Evolutionary conservation across 2,888 invertebrate genomes (phyloP).

Genomic region (Autographa gamma): DNA sequence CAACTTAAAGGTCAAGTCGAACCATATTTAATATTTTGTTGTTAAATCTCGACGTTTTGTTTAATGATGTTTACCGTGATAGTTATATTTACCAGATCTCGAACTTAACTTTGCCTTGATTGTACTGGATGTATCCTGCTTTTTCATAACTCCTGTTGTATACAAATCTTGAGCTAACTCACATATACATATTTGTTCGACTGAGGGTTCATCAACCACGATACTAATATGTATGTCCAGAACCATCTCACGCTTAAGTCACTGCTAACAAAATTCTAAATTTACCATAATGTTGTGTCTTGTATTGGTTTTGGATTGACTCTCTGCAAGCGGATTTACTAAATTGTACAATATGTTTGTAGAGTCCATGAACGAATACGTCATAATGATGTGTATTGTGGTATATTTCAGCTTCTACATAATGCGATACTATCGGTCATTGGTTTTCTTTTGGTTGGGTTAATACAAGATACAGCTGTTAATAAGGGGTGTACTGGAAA

Average conservation of each 20-base stretch:
- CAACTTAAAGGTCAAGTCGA: neutral
- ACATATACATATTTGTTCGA: slow-evolving; percentile 43
- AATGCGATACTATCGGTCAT: slow-evolving; percentile 87
- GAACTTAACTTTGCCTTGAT: slow-evolving; percentile 7
- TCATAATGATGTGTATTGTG: slow-evolving; percentile 83
- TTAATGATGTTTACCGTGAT: neutral
- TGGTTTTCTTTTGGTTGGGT: slow-evolving; percentile 89
- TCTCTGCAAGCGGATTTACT: slow-evolving; percentile 67
- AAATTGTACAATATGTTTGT: slow-evolving; percentile 69
- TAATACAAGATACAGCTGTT: slow-evolving; percentile 89
- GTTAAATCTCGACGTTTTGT: neutral
- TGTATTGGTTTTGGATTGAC: slow-evolving; percentile 88
- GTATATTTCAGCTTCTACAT: slow-evolving; percentile 88
- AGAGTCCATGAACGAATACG: slow-evolving; percentile 67
- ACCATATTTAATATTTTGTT: neutral
- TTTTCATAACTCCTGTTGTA: slow-evolving; percentile 48
- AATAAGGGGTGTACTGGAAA: slow-evolving; percentile 87
- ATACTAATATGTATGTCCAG: slow-evolving; percentile 80
- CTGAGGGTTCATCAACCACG: slow-evolving; percentile 58
- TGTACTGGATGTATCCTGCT: slow-evolving; percentile 22
- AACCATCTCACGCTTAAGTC: slow-evolving; percentile 86
- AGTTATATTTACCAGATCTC: neutral
- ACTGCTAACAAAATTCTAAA: slow-evolving; percentile 89
- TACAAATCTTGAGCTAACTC: slow-evolving; percentile 55
- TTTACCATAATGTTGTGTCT: slow-evolving; percentile 87